These are phyloP conservation scores for Volucella zonaria DNA, from an alignment of 2,888 invertebrate species.

Conservation along the genomic window DNA sequence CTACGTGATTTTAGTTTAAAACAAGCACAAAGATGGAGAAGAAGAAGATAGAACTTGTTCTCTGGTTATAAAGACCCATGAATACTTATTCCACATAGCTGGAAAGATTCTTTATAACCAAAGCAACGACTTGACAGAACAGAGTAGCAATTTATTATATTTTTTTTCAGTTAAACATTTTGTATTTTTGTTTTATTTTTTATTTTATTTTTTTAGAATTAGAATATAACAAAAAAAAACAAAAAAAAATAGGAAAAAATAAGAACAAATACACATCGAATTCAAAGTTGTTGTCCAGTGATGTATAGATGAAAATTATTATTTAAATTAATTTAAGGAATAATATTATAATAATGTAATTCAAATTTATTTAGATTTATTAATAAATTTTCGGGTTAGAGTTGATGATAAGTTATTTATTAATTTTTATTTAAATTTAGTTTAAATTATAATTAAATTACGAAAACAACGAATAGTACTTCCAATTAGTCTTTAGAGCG, in stretches of 20 bases:
- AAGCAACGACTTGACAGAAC: constrained; percentile 79
- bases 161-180: constrained; percentile 41
- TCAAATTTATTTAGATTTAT: constrained; percentile 51
- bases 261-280: constrained; percentile 13
- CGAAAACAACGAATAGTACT: constrained; percentile 28
- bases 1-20: constrained; percentile 65
- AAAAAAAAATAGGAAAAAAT: background rate
- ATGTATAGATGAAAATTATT: constrained; percentile 63
- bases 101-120: constrained; percentile 77
- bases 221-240: constrained; percentile 12
- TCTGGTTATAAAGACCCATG: constrained; percentile 78
- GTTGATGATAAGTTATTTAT: constrained; percentile 57
- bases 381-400: constrained; percentile 34
- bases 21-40: constrained; percentile 42
- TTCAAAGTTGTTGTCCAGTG: constrained; percentile 64
- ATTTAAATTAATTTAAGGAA: constrained; percentile 41
- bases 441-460: background rate
- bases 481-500: constrained; percentile 17
- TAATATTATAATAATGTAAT: constrained; percentile 5
- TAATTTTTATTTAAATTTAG: constrained; percentile 34
- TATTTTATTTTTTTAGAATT: background rate
- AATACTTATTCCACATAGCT: too few species aligned
- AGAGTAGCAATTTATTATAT: constrained; percentile 37
- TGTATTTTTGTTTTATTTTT: constrained; percentile 49
- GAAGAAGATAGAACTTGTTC: constrained; percentile 78